Conservation (phyloP, 2,888 invertebrate species). For the Strigamia crassipes region DNA sequence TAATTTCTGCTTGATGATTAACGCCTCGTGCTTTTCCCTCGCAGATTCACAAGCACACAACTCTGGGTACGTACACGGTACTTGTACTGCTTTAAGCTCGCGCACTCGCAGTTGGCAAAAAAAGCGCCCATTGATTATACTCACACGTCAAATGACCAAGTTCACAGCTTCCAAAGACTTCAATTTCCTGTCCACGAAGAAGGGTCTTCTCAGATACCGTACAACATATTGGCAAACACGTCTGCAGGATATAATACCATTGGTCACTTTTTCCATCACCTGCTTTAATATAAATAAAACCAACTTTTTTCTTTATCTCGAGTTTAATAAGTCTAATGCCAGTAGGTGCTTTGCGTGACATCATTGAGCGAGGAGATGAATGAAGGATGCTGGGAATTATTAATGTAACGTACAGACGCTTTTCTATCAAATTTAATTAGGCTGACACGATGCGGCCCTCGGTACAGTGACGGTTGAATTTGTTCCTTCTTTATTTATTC, state of each 20-base stretch:
- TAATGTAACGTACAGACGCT: constrained; percentile 11
- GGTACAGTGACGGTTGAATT: background rate
- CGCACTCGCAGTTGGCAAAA: background rate
- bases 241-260: constrained; percentile 19
- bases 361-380: background rate
- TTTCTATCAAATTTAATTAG: constrained; percentile 14
- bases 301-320: background rate
- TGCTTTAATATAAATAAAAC: constrained; percentile 6
- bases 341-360: constrained; percentile 14
- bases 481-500: too few relatives aligned
- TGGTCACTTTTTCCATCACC: background rate
- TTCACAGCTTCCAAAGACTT: constrained; percentile 7
- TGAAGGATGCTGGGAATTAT: constrained; percentile 28
- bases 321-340: background rate
- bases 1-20: background rate
- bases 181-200: constrained; percentile 27
- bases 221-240: constrained; percentile 31
- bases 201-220: constrained; percentile 19
- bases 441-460: constrained; percentile 3
- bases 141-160: constrained; percentile 11
- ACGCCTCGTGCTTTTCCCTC: background rate
- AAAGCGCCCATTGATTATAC: background rate
- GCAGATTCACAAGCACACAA: too few relatives aligned
- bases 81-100: background rate
- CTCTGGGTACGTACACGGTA: too few relatives aligned